Percentiles rank a stretch among this genome's conserved stretches.
These are phyloP conservation scores for Neodiprion virginianus DNA, from an alignment of 1,140 invertebrate genomes.

Conservation along the genomic window DNA sequence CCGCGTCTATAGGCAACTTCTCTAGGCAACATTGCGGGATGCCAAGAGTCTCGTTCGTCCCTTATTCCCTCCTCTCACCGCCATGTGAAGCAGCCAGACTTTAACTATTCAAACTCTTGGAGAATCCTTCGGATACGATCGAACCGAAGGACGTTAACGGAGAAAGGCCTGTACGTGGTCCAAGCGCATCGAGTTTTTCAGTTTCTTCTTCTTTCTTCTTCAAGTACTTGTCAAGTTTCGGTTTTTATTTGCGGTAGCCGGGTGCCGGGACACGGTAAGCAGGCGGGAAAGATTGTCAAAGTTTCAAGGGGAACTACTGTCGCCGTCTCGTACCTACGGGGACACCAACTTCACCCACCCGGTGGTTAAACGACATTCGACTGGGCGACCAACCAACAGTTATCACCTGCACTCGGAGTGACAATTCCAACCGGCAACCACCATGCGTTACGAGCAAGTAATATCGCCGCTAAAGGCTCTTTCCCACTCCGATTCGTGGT, in stretches of 20 bases:
- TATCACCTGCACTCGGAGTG: no score
- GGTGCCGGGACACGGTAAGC: constrained; percentile 48
- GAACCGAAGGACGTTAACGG: no score
- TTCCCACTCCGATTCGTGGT: not conserved
- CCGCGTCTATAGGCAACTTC: not conserved
- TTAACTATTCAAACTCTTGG: not conserved
- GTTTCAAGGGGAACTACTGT: constrained; percentile 41
- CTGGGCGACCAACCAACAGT: not conserved
- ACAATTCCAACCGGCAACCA: not conserved
- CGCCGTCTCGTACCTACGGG: constrained; percentile 14
- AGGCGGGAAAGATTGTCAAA: constrained; percentile 53
- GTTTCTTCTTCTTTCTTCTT: not conserved
- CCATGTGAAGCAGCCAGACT: not conserved
- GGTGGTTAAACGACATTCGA: not conserved
- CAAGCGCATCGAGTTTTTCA: not conserved
- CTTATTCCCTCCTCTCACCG: not conserved
- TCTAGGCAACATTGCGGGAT: not conserved
- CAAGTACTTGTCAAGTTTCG: constrained; percentile 14
- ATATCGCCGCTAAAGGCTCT: not conserved
- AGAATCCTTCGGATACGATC: no score
- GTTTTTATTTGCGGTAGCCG: constrained; percentile 40
- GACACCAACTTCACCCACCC: not conserved
- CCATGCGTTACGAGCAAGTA: not conserved
- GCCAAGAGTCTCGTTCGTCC: not conserved
- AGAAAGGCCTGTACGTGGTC: no score